Conservation (phyloP, 2,797 vertebrate species). For the Bovichtus variegatus region DNA sequence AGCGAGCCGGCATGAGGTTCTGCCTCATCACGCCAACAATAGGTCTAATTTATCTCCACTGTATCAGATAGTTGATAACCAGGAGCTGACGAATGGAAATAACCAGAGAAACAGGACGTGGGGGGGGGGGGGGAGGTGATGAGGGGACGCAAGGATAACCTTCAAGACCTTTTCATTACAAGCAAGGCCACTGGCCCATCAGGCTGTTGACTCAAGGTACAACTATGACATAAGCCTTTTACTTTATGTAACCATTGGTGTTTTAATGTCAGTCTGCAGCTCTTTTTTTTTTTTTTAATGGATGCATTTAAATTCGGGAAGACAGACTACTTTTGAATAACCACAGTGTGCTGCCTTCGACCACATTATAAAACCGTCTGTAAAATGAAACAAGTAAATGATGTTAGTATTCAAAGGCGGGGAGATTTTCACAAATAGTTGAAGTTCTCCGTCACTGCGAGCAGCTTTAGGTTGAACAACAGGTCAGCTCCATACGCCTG, state of each 20-base stretch:
- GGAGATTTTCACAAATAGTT: conserved; percentile 3
- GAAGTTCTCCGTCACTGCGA: neutral
- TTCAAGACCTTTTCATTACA: conserved; percentile 22
- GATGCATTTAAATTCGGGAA: neutral
- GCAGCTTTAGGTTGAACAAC: neutral
- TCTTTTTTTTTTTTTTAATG: neutral
- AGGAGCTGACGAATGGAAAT: conserved; percentile 33
- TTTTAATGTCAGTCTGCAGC: neutral
- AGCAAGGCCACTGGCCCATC: conserved; percentile 3
- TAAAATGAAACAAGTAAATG: neutral
- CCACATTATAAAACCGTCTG: neutral
- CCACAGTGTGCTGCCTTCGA: neutral
- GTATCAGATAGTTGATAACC: conserved; percentile 53
- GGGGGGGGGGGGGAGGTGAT: conserved; percentile 10
- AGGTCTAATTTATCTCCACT: conserved; percentile 55
- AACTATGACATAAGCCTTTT: neutral
- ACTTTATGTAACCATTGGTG: neutral
- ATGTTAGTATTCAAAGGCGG: neutral
- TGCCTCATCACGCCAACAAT: conserved; percentile 56
- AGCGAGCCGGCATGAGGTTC: conserved; percentile 41
- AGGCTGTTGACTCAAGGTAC: neutral
- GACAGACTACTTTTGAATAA: neutral
- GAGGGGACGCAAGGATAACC: conserved; percentile 9
- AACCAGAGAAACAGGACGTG: conserved; percentile 32
- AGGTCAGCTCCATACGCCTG: conserved; percentile 29